These are phyloP conservation scores for Drosophila robusta DNA, from an alignment of 2,888 invertebrate species.

Conservation along the genomic window DNA sequence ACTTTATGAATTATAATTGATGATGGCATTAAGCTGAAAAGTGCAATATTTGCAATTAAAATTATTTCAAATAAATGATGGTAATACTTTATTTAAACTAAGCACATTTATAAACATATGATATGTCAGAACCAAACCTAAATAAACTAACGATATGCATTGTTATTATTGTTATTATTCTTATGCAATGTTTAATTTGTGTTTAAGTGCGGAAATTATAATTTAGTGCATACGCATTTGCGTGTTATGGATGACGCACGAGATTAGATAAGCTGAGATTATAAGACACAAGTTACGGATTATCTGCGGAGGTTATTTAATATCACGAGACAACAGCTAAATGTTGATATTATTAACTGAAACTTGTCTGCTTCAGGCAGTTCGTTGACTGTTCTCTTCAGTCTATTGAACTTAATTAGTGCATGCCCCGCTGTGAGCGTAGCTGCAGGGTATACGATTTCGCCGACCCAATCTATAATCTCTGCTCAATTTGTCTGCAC, in stretches of 20 bases:
- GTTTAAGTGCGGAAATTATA: slow-evolving; percentile 4
- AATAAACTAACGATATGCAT: neutral
- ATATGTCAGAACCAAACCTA: neutral
- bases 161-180: slow-evolving; percentile 1
- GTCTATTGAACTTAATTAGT: slow-evolving; percentile 32
- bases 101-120: neutral
- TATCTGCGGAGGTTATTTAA: slow-evolving; percentile 3
- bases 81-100: neutral
- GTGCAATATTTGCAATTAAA: slow-evolving; percentile 3
- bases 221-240: slow-evolving; percentile 39
- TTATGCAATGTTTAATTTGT: slow-evolving; percentile 20
- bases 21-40: slow-evolving; percentile 5
- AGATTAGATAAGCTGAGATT: slow-evolving; percentile 34
- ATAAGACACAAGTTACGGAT: neutral
- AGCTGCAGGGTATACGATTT: slow-evolving; percentile 37
- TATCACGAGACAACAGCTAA: neutral
- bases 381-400: slow-evolving; percentile 16
- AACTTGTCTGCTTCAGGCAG: slow-evolving; percentile 13
- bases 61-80: neutral
- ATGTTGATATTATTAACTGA: slow-evolving; percentile 13
- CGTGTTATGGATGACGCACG: slow-evolving; percentile 7
- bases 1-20: slow-evolving; percentile 1
- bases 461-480: neutral
- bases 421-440: slow-evolving; percentile 30
- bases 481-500: slow-evolving; percentile 27